Conservation (phyloP, 2,888 invertebrate species). For the Pachliopta kotzebuea region DNA sequence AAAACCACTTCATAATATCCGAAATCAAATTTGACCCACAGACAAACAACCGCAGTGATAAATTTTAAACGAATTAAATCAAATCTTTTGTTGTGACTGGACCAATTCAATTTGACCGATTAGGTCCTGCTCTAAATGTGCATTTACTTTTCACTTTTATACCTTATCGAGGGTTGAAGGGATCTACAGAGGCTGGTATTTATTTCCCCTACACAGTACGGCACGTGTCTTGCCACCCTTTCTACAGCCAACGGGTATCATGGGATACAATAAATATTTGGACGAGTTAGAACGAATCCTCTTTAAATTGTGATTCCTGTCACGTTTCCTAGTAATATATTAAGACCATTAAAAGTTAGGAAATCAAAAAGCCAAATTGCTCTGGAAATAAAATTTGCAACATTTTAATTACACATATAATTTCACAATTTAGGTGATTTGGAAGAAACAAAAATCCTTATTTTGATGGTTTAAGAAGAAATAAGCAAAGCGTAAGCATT, state of each 20-base stretch:
- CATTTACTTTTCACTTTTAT: constrained; percentile 18
- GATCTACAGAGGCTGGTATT: constrained; percentile 44
- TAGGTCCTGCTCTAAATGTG: constrained; percentile 32
- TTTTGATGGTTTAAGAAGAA: too few relatives aligned
- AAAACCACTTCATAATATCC: constrained; percentile 63
- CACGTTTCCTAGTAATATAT: constrained; percentile 27
- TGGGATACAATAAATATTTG: constrained; percentile 70
- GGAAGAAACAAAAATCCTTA: too few relatives aligned
- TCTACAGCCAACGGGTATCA: constrained; percentile 47
- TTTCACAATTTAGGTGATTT: too few relatives aligned
- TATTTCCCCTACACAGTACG: constrained; percentile 47
- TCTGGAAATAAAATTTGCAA: too few relatives aligned
- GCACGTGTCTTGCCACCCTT: constrained; percentile 70
- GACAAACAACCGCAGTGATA: constrained; percentile 60
- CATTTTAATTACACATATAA: too few relatives aligned
- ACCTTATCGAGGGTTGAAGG: constrained; percentile 25
- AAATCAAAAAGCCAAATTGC: too few relatives aligned
- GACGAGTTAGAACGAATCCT: constrained; percentile 56
- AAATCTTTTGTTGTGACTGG: constrained; percentile 46
- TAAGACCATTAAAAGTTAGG: constrained; percentile 1
- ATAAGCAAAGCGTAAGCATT: too few relatives aligned
- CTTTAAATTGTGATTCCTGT: constrained; percentile 46
- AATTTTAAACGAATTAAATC: constrained; percentile 74
- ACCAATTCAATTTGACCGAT: constrained; percentile 39
- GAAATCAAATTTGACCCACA: constrained; percentile 64